Evolutionary conservation across 1,140 invertebrate species (phyloP).

Genomic region (Pseudomyrmex gracilis): DNA sequence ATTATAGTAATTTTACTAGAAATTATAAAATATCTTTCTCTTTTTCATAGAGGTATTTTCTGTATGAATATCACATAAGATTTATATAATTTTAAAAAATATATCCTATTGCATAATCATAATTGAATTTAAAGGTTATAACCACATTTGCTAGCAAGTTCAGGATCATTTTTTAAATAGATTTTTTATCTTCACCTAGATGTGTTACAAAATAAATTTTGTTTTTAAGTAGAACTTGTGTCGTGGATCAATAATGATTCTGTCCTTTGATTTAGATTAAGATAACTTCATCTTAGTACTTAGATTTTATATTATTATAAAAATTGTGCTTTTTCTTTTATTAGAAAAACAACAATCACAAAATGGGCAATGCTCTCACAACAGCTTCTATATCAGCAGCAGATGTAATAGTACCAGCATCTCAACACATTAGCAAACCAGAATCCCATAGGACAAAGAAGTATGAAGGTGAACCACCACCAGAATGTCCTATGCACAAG

Average conservation of each 20-base stretch:
- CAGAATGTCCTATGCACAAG: slow-evolving; percentile 92
- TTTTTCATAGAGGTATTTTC: background rate
- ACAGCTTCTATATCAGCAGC: slow-evolving; percentile 85
- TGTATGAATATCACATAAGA: background rate
- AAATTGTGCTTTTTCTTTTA: background rate
- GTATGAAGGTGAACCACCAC: slow-evolving; percentile 85
- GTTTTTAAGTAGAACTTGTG: too few relatives aligned
- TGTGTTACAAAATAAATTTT: too few relatives aligned
- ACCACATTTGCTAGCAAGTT: background rate
- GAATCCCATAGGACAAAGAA: slow-evolving; percentile 71
- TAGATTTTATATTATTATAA: background rate
- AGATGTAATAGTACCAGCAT: slow-evolving; percentile 79
- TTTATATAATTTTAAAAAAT: background rate
- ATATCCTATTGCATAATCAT: slow-evolving; percentile 63
- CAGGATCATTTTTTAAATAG: background rate
- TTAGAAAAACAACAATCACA: slow-evolving; percentile 30
- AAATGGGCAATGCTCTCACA: slow-evolving; percentile 89
- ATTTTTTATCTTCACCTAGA: background rate
- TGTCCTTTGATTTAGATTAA: too few relatives aligned
- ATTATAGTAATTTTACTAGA: background rate
- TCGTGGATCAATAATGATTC: too few relatives aligned
- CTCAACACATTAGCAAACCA: slow-evolving; percentile 61
- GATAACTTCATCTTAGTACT: too few relatives aligned
- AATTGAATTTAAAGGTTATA: slow-evolving; percentile 52
- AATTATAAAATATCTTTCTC: background rate